A percentile compares a stretch with the other conserved stretches of the same genome.
Conservation (phyloP, 1,140 invertebrate species). For the Polypedilum vanderplanki region DNA sequence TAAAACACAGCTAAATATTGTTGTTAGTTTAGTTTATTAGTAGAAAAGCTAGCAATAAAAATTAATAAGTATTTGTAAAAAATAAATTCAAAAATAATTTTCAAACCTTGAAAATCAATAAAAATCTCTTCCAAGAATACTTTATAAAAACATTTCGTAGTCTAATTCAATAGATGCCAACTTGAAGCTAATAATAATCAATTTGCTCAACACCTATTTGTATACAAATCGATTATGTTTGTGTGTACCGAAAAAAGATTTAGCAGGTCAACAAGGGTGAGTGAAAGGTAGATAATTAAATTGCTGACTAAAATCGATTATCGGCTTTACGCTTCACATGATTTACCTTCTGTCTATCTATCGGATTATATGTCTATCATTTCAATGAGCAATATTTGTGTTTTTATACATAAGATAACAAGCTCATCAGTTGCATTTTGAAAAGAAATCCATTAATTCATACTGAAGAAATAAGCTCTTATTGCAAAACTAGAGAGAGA, state of each 20-base stretch:
- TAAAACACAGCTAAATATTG: background rate
- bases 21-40: background rate
- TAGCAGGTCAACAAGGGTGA: no score
- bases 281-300: constrained; percentile 24
- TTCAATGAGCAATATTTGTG: background rate
- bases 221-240: background rate
- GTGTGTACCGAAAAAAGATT: no score
- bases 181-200: background rate
- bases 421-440: no score
- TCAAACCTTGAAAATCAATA: no score
- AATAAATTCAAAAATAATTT: background rate
- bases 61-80: background rate
- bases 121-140: no score
- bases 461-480: no score
- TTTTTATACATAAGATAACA: no score
- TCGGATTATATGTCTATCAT: background rate
- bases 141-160: no score
- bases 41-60: no score
- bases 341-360: constrained; percentile 17
- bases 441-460: no score
- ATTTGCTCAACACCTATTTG: background rate
- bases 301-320: constrained; percentile 24
- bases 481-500: no score
- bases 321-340: constrained; percentile 14
- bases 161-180: background rate